Evolutionary conservation across 2,888 invertebrate genomes (phyloP).

Genomic region (Platycheirus rosarum): DNA sequence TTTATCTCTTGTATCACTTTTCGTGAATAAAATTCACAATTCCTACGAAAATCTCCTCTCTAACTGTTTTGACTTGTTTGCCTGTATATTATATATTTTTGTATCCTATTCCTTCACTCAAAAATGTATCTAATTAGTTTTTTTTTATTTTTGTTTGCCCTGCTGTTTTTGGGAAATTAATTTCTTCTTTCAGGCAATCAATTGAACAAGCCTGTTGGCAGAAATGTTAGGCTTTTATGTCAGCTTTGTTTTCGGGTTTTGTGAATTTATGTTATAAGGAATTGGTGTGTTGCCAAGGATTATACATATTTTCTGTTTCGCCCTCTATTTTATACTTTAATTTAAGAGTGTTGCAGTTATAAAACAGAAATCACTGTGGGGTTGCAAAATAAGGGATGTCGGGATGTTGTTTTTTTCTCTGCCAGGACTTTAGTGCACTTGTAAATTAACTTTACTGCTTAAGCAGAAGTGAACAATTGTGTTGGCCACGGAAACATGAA

Average conservation of each 20-base stretch:
- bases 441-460: conserved; percentile 63
- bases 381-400: conserved; percentile 32
- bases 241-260: not conserved
- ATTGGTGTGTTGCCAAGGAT: conserved; percentile 34
- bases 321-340: conserved; percentile 37
- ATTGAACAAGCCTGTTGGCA: conserved; percentile 27
- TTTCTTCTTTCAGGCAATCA: conserved; percentile 41
- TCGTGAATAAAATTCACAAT: conserved; percentile 60
- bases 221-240: not conserved
- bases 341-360: conserved; percentile 41
- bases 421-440: conserved; percentile 62
- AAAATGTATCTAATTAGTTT: conserved; percentile 63
- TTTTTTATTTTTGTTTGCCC: too few relatives aligned
- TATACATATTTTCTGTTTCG: conserved; percentile 13
- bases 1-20: conserved; percentile 61
- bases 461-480: conserved; percentile 53
- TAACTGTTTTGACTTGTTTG: conserved; percentile 1
- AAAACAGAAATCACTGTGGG: conserved; percentile 45
- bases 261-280: conserved; percentile 34
- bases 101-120: not conserved
- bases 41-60: conserved; percentile 5
- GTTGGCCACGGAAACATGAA: conserved; percentile 2
- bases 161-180: conserved; percentile 58
- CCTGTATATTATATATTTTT: not conserved
- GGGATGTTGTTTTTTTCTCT: conserved; percentile 8